Evolutionary conservation across 2,888 invertebrate species (phyloP).

Genomic region (Clusia tigrina): DNA sequence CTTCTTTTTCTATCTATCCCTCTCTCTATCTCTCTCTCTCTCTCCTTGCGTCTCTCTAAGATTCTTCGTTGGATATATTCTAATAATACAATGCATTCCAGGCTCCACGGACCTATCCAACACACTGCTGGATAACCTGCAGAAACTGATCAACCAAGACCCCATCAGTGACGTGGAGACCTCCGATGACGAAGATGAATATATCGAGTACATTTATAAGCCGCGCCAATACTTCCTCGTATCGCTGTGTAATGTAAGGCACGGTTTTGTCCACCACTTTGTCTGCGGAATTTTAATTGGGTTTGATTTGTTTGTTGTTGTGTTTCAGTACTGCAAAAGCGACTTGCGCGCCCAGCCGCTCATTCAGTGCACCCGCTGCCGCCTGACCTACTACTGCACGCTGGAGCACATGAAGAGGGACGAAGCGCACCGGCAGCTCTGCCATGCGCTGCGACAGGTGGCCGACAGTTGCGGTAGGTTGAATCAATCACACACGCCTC

Average conservation of each 20-base stretch:
- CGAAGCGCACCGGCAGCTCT: slow-evolving; percentile 70
- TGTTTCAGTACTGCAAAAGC: slow-evolving; percentile 53
- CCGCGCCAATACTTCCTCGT: slow-evolving; percentile 72
- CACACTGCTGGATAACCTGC: slow-evolving; percentile 52
- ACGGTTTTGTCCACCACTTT: too few relatives aligned
- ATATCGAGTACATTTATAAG: slow-evolving; percentile 72
- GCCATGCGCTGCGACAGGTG: slow-evolving; percentile 70
- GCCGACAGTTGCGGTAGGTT: slow-evolving; percentile 67
- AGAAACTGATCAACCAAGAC: slow-evolving; percentile 53
- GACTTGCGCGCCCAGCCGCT: slow-evolving; percentile 46
- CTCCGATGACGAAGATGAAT: slow-evolving; percentile 68
- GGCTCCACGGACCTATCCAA: slow-evolving; percentile 45
- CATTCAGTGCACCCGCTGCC: slow-evolving; percentile 66
- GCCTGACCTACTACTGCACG: slow-evolving; percentile 73
- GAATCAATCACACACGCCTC: too few relatives aligned
- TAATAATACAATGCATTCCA: slow-evolving; percentile 13
- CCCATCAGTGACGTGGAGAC: slow-evolving; percentile 55
- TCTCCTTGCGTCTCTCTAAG: too few relatives aligned
- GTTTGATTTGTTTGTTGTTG: slow-evolving; percentile 2
- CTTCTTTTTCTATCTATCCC: too few relatives aligned
- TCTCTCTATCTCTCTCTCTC: too few relatives aligned
- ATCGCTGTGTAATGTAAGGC: slow-evolving; percentile 67
- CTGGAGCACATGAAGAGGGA: slow-evolving; percentile 70
- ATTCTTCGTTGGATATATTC: too few relatives aligned
- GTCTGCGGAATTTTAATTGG: too few relatives aligned